Percentiles rank a stretch among this genome's conserved stretches.
phyloP scores from a whole-genome alignment of 2,888 invertebrate species.

The Caenorhabditis sp. region DNA sequence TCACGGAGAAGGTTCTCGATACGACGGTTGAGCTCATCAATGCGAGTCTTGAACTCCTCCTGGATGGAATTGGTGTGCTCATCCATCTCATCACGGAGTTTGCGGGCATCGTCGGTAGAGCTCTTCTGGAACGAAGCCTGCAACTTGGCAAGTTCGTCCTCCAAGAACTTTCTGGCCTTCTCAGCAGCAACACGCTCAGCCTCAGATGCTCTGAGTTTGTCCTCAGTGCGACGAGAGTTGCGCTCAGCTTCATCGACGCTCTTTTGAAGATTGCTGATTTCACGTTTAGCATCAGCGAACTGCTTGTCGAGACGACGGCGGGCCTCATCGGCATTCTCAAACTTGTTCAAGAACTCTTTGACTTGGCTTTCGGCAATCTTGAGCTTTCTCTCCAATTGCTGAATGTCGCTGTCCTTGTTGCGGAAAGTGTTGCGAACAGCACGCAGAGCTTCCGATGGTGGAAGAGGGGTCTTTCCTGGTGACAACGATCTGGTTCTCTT shows the following conservation, averaged over 20 bases:
- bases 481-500: constrained; percentile 81
- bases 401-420: constrained; percentile 81
- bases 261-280: constrained; percentile 73
- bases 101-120: constrained; percentile 78
- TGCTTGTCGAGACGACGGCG: constrained; percentile 81
- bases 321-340: constrained; percentile 80
- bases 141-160: constrained; percentile 80
- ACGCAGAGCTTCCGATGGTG: constrained; percentile 81
- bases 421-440: constrained; percentile 79
- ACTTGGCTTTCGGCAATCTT: constrained; percentile 80
- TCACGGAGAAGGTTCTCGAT: constrained; percentile 80
- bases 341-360: constrained; percentile 78
- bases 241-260: constrained; percentile 79
- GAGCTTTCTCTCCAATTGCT: constrained; percentile 80
- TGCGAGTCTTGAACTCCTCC: constrained; percentile 81
- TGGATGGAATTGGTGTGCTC: constrained; percentile 79
- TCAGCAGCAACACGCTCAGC: constrained; percentile 79
- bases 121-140: constrained; percentile 80
- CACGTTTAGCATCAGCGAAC: constrained; percentile 68
- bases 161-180: constrained; percentile 80
- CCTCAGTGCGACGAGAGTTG: constrained; percentile 78
- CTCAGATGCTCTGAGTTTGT: constrained; percentile 78
- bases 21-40: constrained; percentile 80
- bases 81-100: constrained; percentile 81
- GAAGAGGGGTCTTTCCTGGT: constrained; percentile 78